Evolutionary conservation across 2,888 invertebrate species (phyloP), one percentile per base, ranked within the genome.

Genomic region (Notodonta dromedarius): DNA sequence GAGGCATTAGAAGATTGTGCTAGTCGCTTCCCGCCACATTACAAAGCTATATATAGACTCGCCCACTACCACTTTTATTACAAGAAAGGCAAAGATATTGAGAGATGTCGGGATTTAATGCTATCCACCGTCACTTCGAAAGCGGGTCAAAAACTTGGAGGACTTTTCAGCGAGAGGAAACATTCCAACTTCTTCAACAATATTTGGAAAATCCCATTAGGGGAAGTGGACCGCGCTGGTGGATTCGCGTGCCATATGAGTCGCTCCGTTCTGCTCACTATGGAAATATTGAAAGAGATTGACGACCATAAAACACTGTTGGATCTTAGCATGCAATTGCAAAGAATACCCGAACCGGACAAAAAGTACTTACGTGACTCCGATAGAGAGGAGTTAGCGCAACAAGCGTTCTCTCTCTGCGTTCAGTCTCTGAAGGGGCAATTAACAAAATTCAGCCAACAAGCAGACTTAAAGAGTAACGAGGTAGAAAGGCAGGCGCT

Each of bases 181-280:
- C 94, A 94, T 59, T 96, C 95, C 24, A 98, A 98, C 86, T 98
- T 98, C 80, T 98, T 98, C 77, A 97, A 98, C 90, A 97, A 98
- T 56, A 96, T 99, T 61, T 99, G 98, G 98, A 95, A 98, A 73
- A 98, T 98, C 83, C 98, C 98, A 0, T 95, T 96, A 2, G 95
- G 95, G 63, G 99, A 99, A 93, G 97, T 99, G 52, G 98, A 99
- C 82, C 94, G 99, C 65, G 96, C 98, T 0, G 99, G 99, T 4
- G 97, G 98, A 69, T 97, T 99, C 83, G 96, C 98, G 0, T 96
- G 97, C 46, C 98, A 99, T 82, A 97, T 99, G 96, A 97, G 96
- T 69, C 95, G 97, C 63, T 97, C 97, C 70, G 96, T 98, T 3
- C 94, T 96, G 32, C 95, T 98, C 44, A 94, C 98, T 7, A 94